Conservation (phyloP, 1,140 invertebrate species). For the Pollicipes pollicipes region DNA sequence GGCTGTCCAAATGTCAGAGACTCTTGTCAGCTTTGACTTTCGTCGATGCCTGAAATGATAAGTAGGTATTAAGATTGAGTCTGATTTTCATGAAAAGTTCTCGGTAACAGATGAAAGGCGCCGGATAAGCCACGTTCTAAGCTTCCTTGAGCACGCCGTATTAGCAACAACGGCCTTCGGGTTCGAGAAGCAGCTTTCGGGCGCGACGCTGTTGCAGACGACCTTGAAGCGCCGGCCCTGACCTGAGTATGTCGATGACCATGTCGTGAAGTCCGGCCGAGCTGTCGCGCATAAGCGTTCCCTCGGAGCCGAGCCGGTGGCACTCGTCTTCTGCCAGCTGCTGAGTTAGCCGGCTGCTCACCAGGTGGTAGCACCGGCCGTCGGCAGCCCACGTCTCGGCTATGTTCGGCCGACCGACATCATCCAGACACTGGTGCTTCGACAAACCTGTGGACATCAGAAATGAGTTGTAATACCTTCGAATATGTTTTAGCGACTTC, state of each 20-base stretch:
- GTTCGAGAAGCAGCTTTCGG: no score
- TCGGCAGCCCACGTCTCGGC: background rate
- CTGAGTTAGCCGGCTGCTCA: background rate
- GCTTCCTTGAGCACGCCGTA: no score
- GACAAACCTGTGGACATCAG: background rate
- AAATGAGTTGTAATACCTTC: no score
- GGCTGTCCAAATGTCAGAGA: background rate
- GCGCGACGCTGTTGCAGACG: no score
- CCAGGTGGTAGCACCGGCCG: background rate
- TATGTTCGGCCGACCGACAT: background rate
- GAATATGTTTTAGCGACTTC: no score
- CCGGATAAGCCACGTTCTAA: no score
- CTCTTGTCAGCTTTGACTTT: background rate
- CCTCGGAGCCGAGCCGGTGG: background rate
- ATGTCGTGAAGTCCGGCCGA: background rate
- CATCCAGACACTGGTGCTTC: background rate
- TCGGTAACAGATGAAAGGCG: no score
- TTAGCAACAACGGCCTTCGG: no score
- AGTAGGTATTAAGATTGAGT: no score
- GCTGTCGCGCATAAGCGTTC: background rate
- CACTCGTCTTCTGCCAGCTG: background rate
- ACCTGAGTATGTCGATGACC: background rate
- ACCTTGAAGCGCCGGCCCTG: no score
- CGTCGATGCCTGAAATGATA: background rate
- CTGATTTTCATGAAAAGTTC: no score